These are phyloP conservation scores for Drosophila kepulauana DNA, from an alignment of 1,140 invertebrate species.

Conservation along the genomic window DNA sequence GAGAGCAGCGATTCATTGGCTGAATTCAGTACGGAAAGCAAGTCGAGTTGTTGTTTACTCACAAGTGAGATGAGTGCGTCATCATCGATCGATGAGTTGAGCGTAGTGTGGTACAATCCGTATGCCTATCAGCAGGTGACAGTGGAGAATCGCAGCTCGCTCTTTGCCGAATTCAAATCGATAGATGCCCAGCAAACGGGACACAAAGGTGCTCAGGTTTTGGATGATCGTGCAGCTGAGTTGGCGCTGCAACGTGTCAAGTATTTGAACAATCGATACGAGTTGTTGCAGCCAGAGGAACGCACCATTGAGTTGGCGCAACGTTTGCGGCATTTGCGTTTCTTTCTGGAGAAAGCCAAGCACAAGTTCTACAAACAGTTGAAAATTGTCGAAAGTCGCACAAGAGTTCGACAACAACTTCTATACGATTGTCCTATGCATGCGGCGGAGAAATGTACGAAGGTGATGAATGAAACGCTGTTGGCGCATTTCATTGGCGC, in stretches of 20 bases:
- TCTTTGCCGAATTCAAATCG: not conserved
- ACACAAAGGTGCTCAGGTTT: not conserved
- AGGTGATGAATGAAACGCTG: conserved; percentile 12
- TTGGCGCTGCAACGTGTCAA: not conserved
- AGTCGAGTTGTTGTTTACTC: no score
- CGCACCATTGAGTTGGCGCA: not conserved
- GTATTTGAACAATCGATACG: conserved; percentile 13
- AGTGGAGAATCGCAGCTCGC: no score
- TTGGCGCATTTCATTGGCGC: conserved; percentile 31
- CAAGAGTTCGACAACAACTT: no score
- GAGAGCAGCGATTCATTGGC: no score
- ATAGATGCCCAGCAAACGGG: conserved; percentile 14
- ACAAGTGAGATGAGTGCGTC: not conserved
- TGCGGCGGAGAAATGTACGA: not conserved
- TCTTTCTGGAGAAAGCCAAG: conserved; percentile 11
- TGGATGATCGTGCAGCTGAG: not conserved
- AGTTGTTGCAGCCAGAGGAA: not conserved
- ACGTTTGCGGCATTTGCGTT: conserved; percentile 40
- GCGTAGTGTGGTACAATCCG: conserved; percentile 24
- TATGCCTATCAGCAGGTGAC: not conserved
- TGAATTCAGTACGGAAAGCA: no score
- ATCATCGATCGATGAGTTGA: conserved; percentile 2
- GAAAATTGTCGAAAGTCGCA: not conserved
- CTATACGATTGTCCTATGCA: conserved; percentile 28
- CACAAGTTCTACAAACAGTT: not conserved